Evolutionary conservation across 2,888 invertebrate genomes (phyloP), one percentile per base, ranked within the genome.

Genomic region (Imbricaverruca yamaguchii): DNA sequence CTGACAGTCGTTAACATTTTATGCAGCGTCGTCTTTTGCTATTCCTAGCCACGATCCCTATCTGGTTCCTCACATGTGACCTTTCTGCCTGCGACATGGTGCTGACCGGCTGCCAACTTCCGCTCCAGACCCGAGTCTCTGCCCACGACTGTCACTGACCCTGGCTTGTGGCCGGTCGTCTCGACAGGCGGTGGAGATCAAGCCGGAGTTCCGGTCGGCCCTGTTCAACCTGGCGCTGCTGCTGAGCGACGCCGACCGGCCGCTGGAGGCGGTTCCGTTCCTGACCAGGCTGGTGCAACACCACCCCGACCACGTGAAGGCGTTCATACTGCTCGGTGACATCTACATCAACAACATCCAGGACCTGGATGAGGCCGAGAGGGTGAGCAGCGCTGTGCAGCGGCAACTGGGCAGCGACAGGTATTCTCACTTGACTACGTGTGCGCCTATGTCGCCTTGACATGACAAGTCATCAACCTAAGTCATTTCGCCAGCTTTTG

Each of bases 291-390:
- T 98, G 21, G 94, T 97, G 82, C 91, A 94, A 84, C 92, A 94
- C 86, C 94, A 97, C 89, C 95, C 97, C 0, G 94, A 96, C 87
- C 97, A 98, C 87, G 92, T 95, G 18, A 98, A 98, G 88, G 97
- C 97, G 65, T 89, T 97, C 83, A 96, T 98, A 85, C 89, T 98
- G 61, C 89, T 97, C 21, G 97, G 97, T 18, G 97, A 98, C 87
- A 96, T 98, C 86, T 97, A 97, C 88, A 96, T 98, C 84, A 98
- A 97, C 88, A 93, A 94, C 84, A 93, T 97, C 85, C 96, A 96
- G 86, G 96, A 98, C 87, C 88, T 97, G 86, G 94, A 96, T 87
- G 94, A 95, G 4, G 98, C 98, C 39, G 97, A 97, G 88, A 93
- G 93, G 87, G 95, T 96, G 87, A 91, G 91, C 89, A 39, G 39